A percentile compares a stretch with the other conserved stretches of the same genome.
Evolutionary conservation across 2,888 invertebrate genomes (phyloP).

Genomic region (Cremastinae sp.): DNA sequence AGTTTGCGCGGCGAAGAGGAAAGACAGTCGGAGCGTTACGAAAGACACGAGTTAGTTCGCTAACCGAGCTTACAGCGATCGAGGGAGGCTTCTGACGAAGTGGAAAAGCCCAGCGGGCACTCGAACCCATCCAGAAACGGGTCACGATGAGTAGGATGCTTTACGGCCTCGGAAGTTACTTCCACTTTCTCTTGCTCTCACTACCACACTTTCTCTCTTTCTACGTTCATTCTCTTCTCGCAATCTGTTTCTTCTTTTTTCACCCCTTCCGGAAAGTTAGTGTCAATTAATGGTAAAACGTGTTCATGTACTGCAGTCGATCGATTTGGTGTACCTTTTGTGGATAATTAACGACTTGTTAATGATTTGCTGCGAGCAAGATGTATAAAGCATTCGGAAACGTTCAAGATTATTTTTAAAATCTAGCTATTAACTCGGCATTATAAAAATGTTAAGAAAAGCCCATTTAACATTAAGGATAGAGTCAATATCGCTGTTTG

Average conservation of each 20-base stretch:
- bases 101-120: conserved; percentile 55
- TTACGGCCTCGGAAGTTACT: conserved; percentile 55
- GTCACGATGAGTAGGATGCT: conserved; percentile 65
- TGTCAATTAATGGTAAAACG: conserved; percentile 7
- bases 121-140: conserved; percentile 49
- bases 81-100: conserved; percentile 23
- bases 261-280: background rate
- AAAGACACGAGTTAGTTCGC: conserved; percentile 22
- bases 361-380: background rate
- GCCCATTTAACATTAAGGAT: no score
- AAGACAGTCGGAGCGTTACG: conserved; percentile 2
- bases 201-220: conserved; percentile 47
- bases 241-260: background rate
- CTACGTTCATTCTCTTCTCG: conserved; percentile 1
- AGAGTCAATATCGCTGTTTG: no score
- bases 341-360: conserved; percentile 36
- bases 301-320: conserved; percentile 15
- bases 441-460: no score
- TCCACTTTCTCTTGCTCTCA: conserved; percentile 41
- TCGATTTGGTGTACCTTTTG: conserved; percentile 27
- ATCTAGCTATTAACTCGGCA: background rate
- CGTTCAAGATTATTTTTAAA: background rate
- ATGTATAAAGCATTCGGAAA: background rate
- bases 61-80: conserved; percentile 11
- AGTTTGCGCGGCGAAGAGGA: conserved; percentile 14